Conservation (phyloP, 2,888 invertebrate species). For the Fragum sueziense region DNA sequence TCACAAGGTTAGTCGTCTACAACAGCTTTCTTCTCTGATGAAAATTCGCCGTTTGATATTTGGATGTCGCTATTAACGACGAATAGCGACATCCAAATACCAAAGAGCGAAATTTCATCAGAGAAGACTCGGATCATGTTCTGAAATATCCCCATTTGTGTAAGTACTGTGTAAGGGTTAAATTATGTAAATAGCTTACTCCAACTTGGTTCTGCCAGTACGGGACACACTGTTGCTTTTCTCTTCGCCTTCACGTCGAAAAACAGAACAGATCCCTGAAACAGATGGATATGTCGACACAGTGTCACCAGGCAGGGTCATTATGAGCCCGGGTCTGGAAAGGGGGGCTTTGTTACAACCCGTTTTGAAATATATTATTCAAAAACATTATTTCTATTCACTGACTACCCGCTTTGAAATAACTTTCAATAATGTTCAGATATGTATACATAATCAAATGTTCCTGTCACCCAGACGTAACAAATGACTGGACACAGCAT, state of each 20-base stretch:
- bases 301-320: neutral
- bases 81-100: too few relatives aligned
- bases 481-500: too few relatives aligned
- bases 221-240: slow-evolving; percentile 60
- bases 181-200: slow-evolving; percentile 43
- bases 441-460: neutral
- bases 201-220: slow-evolving; percentile 61
- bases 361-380: neutral
- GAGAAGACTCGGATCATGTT: too few relatives aligned
- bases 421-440: neutral
- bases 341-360: neutral
- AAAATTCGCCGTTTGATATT: too few relatives aligned
- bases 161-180: too few relatives aligned
- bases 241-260: slow-evolving; percentile 49
- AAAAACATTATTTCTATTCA: neutral
- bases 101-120: too few relatives aligned
- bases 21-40: neutral
- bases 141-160: neutral
- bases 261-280: slow-evolving; percentile 64
- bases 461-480: too few relatives aligned
- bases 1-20: too few relatives aligned
- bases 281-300: neutral
- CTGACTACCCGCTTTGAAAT: neutral
- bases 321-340: neutral
- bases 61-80: neutral